phyloP scores from a whole-genome alignment of 1,140 invertebrate genomes.

The Bicyclus anynana region DNA sequence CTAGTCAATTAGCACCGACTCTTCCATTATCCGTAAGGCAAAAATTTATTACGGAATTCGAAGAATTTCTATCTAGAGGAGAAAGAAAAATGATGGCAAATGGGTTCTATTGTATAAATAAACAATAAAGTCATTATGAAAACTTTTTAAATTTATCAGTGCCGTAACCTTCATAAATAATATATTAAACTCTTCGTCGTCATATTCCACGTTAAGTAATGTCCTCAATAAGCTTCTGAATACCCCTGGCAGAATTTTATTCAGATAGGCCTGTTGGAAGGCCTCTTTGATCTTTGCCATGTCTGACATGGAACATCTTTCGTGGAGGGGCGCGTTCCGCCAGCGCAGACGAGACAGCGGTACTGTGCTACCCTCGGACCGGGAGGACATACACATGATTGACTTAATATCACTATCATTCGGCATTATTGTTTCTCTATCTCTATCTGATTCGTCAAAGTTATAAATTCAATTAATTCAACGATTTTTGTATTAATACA shows the following conservation, averaged over 20 bases:
- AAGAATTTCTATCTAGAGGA: no score
- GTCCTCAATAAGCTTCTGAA: slow-evolving; percentile 49
- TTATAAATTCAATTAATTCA: no score
- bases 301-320: slow-evolving; percentile 53
- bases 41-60: no score
- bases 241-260: slow-evolving; percentile 47
- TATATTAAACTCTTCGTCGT: slow-evolving; percentile 68
- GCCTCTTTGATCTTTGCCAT: slow-evolving; percentile 62
- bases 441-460: no score
- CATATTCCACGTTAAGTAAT: slow-evolving; percentile 60
- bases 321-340: slow-evolving; percentile 56
- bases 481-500: no score
- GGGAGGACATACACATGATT: slow-evolving; percentile 47
- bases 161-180: slow-evolving; percentile 62
- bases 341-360: slow-evolving; percentile 32
- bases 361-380: slow-evolving; percentile 45
- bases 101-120: no score
- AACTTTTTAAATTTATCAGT: no score
- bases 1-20: no score
- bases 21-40: no score
- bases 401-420: slow-evolving; percentile 51
- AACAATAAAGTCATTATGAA: no score
- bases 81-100: no score
- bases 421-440: slow-evolving; percentile 38
- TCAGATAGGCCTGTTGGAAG: slow-evolving; percentile 46